phyloP scores from a whole-genome alignment of 1,140 invertebrate genomes.

The Littorina saxatilis region DNA sequence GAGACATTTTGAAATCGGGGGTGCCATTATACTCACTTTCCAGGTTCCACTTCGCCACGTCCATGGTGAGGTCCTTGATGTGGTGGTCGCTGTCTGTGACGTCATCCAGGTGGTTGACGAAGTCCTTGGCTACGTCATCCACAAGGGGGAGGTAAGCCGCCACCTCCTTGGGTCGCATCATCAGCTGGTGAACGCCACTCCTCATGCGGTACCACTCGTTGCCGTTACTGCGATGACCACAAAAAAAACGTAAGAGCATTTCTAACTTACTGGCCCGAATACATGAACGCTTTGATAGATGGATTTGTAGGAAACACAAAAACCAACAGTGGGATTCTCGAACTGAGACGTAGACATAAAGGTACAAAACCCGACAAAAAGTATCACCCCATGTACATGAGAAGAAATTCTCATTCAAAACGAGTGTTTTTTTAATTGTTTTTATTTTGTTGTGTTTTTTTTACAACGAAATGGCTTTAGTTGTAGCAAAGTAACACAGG shows the following conservation, averaged over 20 bases:
- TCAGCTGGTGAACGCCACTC: constrained; percentile 62
- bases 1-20: no score
- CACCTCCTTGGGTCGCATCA: constrained; percentile 63
- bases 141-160: constrained; percentile 60
- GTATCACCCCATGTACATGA: no score
- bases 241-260: not conserved
- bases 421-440: no score
- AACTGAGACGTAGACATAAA: no score
- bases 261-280: not conserved
- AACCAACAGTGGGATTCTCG: not conserved
- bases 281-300: constrained; percentile 4
- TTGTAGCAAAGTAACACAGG: no score
- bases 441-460: no score
- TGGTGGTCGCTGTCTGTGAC: constrained; percentile 51
- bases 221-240: constrained; percentile 56
- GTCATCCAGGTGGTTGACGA: constrained; percentile 50
- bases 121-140: constrained; percentile 60
- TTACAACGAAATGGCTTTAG: no score
- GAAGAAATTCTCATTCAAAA: no score
- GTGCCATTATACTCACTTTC: constrained; percentile 73
- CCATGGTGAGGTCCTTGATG: constrained; percentile 64
- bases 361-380: no score
- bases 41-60: constrained; percentile 71
- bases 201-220: constrained; percentile 65
- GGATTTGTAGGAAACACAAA: not conserved